Conservation (phyloP, 2,797 vertebrate genomes). For the Synaphobranchus kaupii region DNA sequence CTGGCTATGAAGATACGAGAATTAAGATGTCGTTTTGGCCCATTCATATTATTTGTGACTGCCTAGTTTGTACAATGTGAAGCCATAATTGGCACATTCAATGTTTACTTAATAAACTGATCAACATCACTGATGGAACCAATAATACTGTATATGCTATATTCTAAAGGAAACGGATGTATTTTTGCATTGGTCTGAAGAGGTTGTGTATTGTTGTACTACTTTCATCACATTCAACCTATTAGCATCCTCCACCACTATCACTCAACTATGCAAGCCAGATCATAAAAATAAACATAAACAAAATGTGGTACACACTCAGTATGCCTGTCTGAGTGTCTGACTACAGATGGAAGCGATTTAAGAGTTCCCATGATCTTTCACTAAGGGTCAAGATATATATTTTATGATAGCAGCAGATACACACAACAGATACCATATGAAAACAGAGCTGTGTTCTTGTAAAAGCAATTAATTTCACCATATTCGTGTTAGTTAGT, state of each 20-base stretch:
- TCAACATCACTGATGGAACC: constrained; percentile 33
- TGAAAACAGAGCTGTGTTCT: constrained; percentile 14
- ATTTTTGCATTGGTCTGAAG: not conserved
- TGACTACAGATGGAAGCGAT: constrained; percentile 28
- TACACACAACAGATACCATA: constrained; percentile 47
- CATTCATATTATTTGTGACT: constrained; percentile 31
- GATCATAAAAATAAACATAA: constrained; percentile 41
- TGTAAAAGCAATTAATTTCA: not conserved
- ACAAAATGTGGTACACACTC: constrained; percentile 35
- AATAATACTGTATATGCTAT: constrained; percentile 25
- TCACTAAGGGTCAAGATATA: constrained; percentile 49
- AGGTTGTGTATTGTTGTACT: constrained; percentile 9
- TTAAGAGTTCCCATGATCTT: constrained; percentile 59
- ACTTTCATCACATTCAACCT: constrained; percentile 30
- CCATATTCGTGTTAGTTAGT: not conserved
- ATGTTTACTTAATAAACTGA: constrained; percentile 31
- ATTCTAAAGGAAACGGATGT: constrained; percentile 27
- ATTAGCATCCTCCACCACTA: not conserved
- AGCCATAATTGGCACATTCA: constrained; percentile 43
- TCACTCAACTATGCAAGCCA: constrained; percentile 30
- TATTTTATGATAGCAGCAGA: constrained; percentile 36
- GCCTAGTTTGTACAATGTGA: constrained; percentile 4
- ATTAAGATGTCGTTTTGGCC: constrained; percentile 26
- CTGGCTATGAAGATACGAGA: constrained; percentile 33
- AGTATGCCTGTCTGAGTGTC: constrained; percentile 17